A percentile compares a stretch with the other conserved stretches of the same genome.
Conservation (phyloP, 2,888 invertebrate genomes). For the Temnothorax unifasciatus region DNA sequence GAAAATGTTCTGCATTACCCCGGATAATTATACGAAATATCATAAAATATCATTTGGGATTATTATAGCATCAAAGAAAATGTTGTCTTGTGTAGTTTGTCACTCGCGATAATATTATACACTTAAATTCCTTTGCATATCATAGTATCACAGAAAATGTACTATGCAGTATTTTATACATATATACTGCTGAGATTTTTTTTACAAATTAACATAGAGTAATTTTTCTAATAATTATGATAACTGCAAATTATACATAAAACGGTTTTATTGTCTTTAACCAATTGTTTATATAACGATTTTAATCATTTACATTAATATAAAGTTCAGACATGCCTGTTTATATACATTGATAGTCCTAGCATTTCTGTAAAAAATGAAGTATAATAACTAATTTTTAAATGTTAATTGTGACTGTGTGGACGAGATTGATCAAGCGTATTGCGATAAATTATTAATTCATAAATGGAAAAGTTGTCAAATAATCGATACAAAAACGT, state of each 20-base stretch:
- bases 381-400: conserved; percentile 11
- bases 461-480: neutral
- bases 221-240: conserved; percentile 39
- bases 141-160: conserved; percentile 74
- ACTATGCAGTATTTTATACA: conserved; percentile 57
- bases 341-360: conserved; percentile 13
- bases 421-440: neutral
- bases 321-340: neutral
- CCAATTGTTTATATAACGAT: conserved; percentile 55
- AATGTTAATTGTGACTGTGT: neutral
- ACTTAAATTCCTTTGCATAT: conserved; percentile 42
- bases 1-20: neutral
- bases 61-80: neutral
- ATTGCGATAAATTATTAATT: conserved; percentile 2
- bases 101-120: conserved; percentile 42
- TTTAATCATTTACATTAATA: conserved; percentile 24
- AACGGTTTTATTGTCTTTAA: conserved; percentile 68
- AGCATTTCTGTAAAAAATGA: conserved; percentile 1
- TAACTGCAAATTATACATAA: conserved; percentile 53
- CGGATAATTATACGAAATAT: neutral
- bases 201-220: conserved; percentile 46
- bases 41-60: neutral
- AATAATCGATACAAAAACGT: neutral
- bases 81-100: neutral
- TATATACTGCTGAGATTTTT: conserved; percentile 40